Evolutionary conservation across 2,113 vertebrate genomes (phyloP), one percentile per base, ranked within the genome.

Genomic region (Ictalurus punctatus): DNA sequence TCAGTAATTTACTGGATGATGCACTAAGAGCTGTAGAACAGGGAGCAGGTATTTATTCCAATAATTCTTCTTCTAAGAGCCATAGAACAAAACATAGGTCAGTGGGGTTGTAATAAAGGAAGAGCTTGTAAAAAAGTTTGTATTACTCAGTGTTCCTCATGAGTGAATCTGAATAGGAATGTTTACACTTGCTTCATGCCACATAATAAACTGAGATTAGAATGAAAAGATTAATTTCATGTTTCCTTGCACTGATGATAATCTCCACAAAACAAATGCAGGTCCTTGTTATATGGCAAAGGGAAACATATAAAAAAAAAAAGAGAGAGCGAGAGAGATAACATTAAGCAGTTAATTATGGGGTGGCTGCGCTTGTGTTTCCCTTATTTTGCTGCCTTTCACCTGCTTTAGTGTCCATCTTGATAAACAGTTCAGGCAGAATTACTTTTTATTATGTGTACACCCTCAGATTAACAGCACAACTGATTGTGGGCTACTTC

Each of bases 1-100:
- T 88, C 88, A 86, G 85, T 89, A 86, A 86, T 85, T 88, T 88
- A 88, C 56, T 30, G 84, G 21, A 67, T 73, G 40, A 83, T 85
- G 37, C 63, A 82, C 78, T 61, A 81, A n/a, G n/a, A 85, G 21
- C 37, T 83, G 58, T n/a, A 63, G 58, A 83, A 44, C 23, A 63
- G 21, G 34, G 25, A 23, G 30, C 80, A 88, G 87, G 80, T 69
- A 52, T 67, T 76, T 88, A 85, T 86, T 90, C 44, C 78, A 83
- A 74, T 88, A 83, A 86, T 81, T 88, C 25, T 30, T 83, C 73
- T 87, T 48, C 37, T 76, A 84, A 90, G 84, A 59, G 56, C 86
- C 69, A 44, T 65, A 84, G 65, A 84, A 63, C 65, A 79, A 90
- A 89, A 67, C 84, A 40, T 23, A 40, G 89, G 86, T 56, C 86